Evolutionary conservation across 1,140 invertebrate species (phyloP), one percentile per base, ranked within the genome.

Genomic region (Brachionus rubens): DNA sequence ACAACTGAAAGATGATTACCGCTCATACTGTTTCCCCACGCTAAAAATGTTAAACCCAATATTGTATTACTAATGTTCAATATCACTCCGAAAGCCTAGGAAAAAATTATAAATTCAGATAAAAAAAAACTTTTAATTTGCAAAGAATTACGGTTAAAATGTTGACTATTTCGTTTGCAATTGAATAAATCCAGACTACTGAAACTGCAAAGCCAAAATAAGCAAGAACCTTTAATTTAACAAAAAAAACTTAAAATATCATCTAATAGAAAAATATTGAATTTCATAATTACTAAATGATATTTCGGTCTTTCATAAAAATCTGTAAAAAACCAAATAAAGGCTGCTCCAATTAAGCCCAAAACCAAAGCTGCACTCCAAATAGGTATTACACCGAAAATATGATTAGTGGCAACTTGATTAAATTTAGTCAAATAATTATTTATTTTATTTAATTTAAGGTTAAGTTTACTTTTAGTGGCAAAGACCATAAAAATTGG

Each of bases 1-100:
- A 65, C 30, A 46, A 82, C 3, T 5, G 3, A 36, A 5, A 36
- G 9, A 36, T 36, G 4, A 9, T 85, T 83, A 89, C 88, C 88
- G 78, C 88, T 88, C 67, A 91, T 83, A 81, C 88, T 88, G 81
- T 91, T 91, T 30, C 89, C 89, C 89, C 89, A 90, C 0, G 90
- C 89, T 16, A 91, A 84, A 30, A 90, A 84, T 14, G 89, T 90
- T 48, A 91, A 84, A 33, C 90, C 90, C 12, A 91, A 82, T 81
- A 90, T 88, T 47, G 87, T 86, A 80, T 88, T 86, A 78, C 88
- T 88, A 62, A 90, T 86, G 77, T 86, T 84, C 75, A 88, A 86
- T 10, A 88, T 86, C 65, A 88, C 83, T 50, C 89, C 89, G 78
- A 89, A 83, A 67, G 86, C 81, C 84, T 87, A 78, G 54, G 16